Evolutionary conservation across 2,888 invertebrate species (phyloP).

Genomic region (Drosophila multiciliata): DNA sequence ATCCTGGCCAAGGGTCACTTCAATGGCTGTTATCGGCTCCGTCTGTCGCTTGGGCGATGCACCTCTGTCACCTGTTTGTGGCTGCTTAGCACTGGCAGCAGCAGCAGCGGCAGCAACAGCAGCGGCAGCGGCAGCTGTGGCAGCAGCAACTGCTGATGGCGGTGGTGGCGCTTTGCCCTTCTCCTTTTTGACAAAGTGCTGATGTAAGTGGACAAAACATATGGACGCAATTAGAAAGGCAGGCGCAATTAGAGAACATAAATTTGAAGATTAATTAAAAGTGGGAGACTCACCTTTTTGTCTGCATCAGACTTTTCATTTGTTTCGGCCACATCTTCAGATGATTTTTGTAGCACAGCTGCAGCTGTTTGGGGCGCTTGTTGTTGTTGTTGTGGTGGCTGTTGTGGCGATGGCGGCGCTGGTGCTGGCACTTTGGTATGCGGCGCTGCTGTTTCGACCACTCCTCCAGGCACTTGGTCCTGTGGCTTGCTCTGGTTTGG

Average conservation of each 20-base stretch:
- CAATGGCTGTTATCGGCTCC: conserved; percentile 63
- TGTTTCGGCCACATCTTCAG: conserved; percentile 62
- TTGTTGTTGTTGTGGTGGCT: conserved; percentile 55
- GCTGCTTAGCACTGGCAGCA: conserved; percentile 16
- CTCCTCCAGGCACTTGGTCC: conserved; percentile 41
- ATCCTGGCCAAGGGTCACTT: conserved; percentile 69
- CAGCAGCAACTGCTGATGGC: conserved; percentile 64
- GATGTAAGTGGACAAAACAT: conserved; percentile 11
- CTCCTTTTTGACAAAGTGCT: conserved; percentile 89
- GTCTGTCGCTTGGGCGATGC: conserved; percentile 45
- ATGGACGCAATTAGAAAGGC: conserved; percentile 2
- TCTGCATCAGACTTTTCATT: conserved; percentile 77
- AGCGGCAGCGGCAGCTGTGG: conserved; percentile 83
- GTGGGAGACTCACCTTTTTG: conserved; percentile 78
- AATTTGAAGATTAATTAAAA: neutral
- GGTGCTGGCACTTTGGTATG: conserved; percentile 76
- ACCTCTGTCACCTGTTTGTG: conserved; percentile 9
- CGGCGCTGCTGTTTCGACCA: conserved; percentile 50
- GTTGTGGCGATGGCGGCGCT: conserved; percentile 61
- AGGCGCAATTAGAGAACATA: neutral
- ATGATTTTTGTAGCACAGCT: conserved; percentile 73
- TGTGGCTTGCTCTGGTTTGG: conserved; percentile 68
- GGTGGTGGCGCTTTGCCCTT: conserved; percentile 93
- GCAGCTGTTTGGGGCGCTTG: conserved; percentile 51
- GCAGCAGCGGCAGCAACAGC: conserved; percentile 86